Conservation (phyloP, 2,797 vertebrate genomes). For the Enteromius radiatus region DNA sequence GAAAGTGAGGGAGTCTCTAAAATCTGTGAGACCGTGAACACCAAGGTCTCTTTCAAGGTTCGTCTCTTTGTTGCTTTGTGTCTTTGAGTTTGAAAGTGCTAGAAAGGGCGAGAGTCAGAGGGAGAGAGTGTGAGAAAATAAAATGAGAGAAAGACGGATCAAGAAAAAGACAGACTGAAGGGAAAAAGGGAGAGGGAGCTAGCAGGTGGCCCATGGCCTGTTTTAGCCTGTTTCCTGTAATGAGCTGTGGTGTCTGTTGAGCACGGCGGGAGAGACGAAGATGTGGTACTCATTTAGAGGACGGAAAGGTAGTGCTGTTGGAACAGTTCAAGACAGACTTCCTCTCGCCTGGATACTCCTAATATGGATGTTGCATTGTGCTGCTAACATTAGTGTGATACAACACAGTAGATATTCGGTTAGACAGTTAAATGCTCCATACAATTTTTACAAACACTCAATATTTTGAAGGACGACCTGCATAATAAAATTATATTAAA, state of each 20-base stretch:
- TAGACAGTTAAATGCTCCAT: not conserved
- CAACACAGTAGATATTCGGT: not conserved
- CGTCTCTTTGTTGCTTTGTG: constrained; percentile 28
- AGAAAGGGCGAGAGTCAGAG: constrained; percentile 12
- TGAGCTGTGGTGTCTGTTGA: constrained; percentile 40
- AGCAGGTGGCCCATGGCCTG: constrained; percentile 41
- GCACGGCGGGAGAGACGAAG: constrained; percentile 18
- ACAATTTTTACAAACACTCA: not conserved
- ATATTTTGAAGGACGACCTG: not conserved
- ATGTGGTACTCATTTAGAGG: constrained; percentile 20
- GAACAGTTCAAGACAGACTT: not conserved
- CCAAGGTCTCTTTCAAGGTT: constrained; percentile 31
- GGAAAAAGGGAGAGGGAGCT: constrained; percentile 21
- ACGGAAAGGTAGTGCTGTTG: constrained; percentile 10
- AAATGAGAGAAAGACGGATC: constrained; percentile 23
- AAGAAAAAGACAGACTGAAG: constrained; percentile 30
- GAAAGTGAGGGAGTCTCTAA: not conserved
- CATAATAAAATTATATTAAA: not conserved
- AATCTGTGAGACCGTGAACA: constrained; percentile 6
- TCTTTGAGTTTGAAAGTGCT: constrained; percentile 20
- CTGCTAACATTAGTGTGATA: not conserved
- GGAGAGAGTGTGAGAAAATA: constrained; percentile 28
- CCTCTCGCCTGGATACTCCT: not conserved
- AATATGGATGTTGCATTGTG: not conserved
- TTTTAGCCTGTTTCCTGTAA: constrained; percentile 44